Evolutionary conservation across 2,888 invertebrate genomes (phyloP).

Genomic region (Latrodectus elegans): DNA sequence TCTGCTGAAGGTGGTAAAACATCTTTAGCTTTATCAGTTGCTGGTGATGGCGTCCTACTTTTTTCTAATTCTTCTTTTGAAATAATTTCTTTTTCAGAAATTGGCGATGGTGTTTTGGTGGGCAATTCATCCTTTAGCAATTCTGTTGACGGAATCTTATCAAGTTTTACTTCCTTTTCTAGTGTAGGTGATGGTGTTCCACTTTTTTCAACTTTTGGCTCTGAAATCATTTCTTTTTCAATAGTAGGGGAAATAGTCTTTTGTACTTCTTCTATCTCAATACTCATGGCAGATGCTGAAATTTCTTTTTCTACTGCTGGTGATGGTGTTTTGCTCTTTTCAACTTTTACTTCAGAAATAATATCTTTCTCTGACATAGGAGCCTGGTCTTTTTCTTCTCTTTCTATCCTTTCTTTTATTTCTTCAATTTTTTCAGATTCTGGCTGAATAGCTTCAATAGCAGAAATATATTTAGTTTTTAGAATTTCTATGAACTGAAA

Average conservation of each 20-base stretch:
- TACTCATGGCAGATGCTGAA: not conserved
- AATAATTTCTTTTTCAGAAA: slow-evolving; percentile 5
- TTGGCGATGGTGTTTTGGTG: not conserved
- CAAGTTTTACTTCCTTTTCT: not conserved
- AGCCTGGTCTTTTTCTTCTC: not conserved
- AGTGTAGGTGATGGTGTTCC: not conserved
- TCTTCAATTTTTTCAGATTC: too few species aligned
- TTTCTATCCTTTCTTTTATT: too few species aligned
- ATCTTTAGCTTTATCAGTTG: not conserved
- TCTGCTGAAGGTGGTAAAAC: not conserved
- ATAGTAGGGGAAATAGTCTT: not conserved
- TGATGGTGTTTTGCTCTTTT: not conserved
- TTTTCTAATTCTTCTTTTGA: not conserved
- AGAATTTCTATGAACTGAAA: too few species aligned
- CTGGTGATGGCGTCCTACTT: not conserved
- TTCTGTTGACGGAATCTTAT: not conserved
- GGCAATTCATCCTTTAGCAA: too few species aligned
- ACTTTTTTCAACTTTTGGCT: not conserved
- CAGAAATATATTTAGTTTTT: too few species aligned
- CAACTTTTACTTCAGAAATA: not conserved
- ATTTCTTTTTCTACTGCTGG: not conserved
- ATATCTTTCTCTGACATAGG: not conserved
- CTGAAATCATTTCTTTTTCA: not conserved
- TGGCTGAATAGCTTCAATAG: too few species aligned
- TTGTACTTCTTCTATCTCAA: not conserved